Evolutionary conservation across 2,888 invertebrate species (phyloP).

Genomic region (Drosophila sordidula): DNA sequence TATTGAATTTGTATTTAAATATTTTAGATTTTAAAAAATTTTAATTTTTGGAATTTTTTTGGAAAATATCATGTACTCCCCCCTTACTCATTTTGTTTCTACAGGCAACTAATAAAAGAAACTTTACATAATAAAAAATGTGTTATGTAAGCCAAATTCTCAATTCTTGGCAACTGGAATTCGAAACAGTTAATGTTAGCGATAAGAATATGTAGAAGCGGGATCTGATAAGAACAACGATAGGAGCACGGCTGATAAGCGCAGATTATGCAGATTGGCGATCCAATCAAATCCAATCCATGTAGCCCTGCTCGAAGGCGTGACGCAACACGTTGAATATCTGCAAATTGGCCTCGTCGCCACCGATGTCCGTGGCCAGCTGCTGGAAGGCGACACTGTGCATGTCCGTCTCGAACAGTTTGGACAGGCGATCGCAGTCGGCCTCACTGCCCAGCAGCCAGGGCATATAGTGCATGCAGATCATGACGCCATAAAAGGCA

Average conservation of each 20-base stretch:
- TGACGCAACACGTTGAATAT: constrained; percentile 80
- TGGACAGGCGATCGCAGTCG: constrained; percentile 74
- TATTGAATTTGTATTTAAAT: too few relatives aligned
- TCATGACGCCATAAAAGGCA: constrained; percentile 83
- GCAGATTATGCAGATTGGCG: background rate
- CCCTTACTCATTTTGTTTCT: too few relatives aligned
- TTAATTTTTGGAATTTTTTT: too few relatives aligned
- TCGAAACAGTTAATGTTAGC: background rate
- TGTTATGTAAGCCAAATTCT: too few relatives aligned
- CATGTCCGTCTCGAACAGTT: constrained; percentile 79
- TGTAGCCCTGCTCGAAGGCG: constrained; percentile 82
- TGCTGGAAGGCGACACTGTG: constrained; percentile 76
- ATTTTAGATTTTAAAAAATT: too few relatives aligned
- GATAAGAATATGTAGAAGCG: background rate
- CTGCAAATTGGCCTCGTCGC: constrained; percentile 77
- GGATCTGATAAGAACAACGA: background rate
- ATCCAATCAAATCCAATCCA: constrained; percentile 59
- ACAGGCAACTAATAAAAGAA: background rate
- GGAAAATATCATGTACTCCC: too few relatives aligned
- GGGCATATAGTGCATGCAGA: constrained; percentile 83
- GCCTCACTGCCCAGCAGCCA: constrained; percentile 78
- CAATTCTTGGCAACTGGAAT: background rate
- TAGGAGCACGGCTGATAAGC: background rate
- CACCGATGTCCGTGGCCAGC: constrained; percentile 76
- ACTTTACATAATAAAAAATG: too few relatives aligned